Conservation (phyloP, 2,888 invertebrate genomes). For the Mesodorylaimus sp. region DNA sequence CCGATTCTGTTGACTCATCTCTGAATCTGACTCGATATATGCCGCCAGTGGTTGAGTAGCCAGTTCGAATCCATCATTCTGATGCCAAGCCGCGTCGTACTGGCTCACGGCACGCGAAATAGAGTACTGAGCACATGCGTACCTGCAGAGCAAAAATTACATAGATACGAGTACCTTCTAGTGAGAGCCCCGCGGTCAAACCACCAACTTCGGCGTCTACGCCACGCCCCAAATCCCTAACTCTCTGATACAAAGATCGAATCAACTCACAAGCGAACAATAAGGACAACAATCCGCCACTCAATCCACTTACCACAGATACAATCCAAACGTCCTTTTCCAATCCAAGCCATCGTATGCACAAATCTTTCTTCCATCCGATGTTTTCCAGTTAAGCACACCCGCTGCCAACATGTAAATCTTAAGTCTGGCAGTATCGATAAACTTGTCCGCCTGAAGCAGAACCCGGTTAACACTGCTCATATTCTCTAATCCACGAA, state of each 20-base stretch:
- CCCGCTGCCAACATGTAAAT: slow-evolving; percentile 19
- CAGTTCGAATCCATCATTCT: too few species aligned
- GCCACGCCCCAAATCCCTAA: too few species aligned
- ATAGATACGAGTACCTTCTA: too few species aligned
- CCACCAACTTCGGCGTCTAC: too few species aligned
- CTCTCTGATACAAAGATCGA: too few species aligned
- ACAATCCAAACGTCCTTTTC: slow-evolving; percentile 31
- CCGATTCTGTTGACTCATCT: background rate
- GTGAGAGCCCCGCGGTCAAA: too few species aligned
- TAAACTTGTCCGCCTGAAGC: slow-evolving; percentile 22
- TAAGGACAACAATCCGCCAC: background rate
- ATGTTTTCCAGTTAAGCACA: background rate
- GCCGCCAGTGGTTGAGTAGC: background rate
- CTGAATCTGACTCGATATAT: too few species aligned
- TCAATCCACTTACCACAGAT: slow-evolving; percentile 25
- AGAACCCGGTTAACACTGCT: background rate
- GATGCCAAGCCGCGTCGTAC: too few species aligned
- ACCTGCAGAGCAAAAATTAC: too few species aligned
- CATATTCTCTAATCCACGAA: background rate
- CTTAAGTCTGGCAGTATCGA: slow-evolving; percentile 22
- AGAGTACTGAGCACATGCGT: too few species aligned
- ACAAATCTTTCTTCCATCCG: slow-evolving; percentile 18
- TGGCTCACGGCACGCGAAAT: too few species aligned
- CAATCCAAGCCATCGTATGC: slow-evolving; percentile 30
- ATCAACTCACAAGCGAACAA: too few species aligned